These are phyloP conservation scores for Bembecia ichneumoniformis DNA, from an alignment of 2,888 invertebrate genomes.

Conservation along the genomic window DNA sequence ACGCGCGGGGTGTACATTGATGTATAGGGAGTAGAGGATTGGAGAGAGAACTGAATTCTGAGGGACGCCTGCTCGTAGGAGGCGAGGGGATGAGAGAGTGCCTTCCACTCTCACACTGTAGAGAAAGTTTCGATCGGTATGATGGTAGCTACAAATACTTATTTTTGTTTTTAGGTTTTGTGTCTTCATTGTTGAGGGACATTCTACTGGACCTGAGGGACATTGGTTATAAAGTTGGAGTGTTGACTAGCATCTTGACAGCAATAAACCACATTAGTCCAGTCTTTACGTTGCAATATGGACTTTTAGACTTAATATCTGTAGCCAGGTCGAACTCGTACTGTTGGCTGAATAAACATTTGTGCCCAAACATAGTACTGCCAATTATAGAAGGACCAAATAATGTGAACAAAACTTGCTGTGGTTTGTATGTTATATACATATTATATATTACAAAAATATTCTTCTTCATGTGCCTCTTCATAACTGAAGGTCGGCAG, in stretches of 20 bases:
- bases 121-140: no score
- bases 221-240: neutral
- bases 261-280: neutral
- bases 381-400: neutral
- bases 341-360: neutral
- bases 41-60: no score
- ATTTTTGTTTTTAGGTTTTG: neutral
- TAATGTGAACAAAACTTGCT: neutral
- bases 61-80: no score
- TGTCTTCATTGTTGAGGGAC: neutral
- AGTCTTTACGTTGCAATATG: neutral
- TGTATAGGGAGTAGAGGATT: no score
- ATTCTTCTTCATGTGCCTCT: no score
- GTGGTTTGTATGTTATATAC: neutral
- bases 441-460: no score
- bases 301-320: neutral
- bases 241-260: neutral
- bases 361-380: neutral
- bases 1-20: no score
- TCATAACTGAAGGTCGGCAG: no score
- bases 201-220: neutral
- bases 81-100: no score
- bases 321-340: neutral
- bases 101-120: no score
- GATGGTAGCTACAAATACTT: no score